phyloP scores from a whole-genome alignment of 2,888 invertebrate species.

The Meteorus cinctellus region DNA sequence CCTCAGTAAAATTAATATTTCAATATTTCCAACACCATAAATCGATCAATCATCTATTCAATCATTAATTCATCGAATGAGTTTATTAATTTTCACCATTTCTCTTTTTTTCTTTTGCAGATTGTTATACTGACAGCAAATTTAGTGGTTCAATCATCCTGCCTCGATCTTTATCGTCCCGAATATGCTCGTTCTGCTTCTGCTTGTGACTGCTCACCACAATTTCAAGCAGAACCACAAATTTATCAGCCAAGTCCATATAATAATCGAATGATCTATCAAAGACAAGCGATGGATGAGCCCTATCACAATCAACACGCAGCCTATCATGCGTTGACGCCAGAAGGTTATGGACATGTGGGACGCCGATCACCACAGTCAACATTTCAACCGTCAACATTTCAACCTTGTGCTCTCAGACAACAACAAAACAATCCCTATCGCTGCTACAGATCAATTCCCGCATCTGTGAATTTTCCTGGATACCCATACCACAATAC shows the following conservation, averaged over 20 bases:
- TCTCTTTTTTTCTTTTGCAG: not conserved
- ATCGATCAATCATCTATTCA: not conserved
- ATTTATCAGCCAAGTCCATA: not conserved
- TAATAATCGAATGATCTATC: not conserved
- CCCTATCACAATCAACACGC: not conserved
- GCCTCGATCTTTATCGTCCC: not conserved
- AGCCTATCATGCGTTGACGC: not conserved
- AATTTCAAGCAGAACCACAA: not conserved
- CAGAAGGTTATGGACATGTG: not conserved
- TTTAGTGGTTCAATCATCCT: not conserved
- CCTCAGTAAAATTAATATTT: constrained; percentile 12
- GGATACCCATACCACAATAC: not conserved
- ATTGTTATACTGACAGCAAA: not conserved
- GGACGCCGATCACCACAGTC: not conserved
- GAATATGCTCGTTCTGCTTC: not conserved
- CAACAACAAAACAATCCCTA: not conserved
- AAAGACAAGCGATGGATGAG: not conserved
- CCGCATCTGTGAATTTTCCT: not conserved
- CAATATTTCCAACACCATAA: not conserved
- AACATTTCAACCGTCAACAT: not conserved
- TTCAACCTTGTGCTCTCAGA: not conserved
- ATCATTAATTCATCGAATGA: no score
- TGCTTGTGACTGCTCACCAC: not conserved
- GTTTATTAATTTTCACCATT: not conserved
- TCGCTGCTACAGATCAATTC: not conserved